Conservation (phyloP, 2,888 invertebrate species). For the Mystacides longicornis region DNA sequence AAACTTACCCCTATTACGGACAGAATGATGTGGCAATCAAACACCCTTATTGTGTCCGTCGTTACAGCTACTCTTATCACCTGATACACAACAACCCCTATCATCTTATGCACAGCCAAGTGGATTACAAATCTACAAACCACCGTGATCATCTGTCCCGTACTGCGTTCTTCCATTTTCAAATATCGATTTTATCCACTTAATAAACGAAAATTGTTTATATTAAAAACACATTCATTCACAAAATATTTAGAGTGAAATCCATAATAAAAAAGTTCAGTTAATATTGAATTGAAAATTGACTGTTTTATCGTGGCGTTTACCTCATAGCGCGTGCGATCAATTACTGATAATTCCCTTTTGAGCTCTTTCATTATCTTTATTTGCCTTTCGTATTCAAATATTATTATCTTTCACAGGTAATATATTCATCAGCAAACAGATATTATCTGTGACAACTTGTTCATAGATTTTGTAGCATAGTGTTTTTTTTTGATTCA, state of each 20-base stretch:
- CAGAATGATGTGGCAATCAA: conserved; percentile 14
- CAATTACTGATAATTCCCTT: too few relatives aligned
- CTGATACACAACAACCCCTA: conserved; percentile 12
- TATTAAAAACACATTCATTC: neutral
- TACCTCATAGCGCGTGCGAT: too few relatives aligned
- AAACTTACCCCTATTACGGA: conserved; percentile 16
- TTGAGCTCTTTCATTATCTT: too few relatives aligned
- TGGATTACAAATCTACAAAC: neutral
- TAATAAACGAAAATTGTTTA: neutral
- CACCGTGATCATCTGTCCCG: neutral
- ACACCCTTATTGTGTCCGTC: too few relatives aligned
- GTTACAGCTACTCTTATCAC: neutral
- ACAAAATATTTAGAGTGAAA: neutral
- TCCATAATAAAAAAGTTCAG: neutral
- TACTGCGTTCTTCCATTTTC: neutral
- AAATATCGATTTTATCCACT: neutral
- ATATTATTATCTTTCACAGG: too few relatives aligned
- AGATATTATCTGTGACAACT: too few relatives aligned
- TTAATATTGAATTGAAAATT: neutral
- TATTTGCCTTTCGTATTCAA: too few relatives aligned
- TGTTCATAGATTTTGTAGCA: too few relatives aligned
- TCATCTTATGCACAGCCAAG: conserved; percentile 14
- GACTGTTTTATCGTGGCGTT: too few relatives aligned
- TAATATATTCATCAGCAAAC: too few relatives aligned
- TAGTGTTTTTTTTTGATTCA: too few relatives aligned